A percentile compares a stretch with the other conserved stretches of the same genome.
These are phyloP conservation scores for Prenolepis imparis DNA, from an alignment of 2,888 invertebrate genomes.

Conservation along the genomic window DNA sequence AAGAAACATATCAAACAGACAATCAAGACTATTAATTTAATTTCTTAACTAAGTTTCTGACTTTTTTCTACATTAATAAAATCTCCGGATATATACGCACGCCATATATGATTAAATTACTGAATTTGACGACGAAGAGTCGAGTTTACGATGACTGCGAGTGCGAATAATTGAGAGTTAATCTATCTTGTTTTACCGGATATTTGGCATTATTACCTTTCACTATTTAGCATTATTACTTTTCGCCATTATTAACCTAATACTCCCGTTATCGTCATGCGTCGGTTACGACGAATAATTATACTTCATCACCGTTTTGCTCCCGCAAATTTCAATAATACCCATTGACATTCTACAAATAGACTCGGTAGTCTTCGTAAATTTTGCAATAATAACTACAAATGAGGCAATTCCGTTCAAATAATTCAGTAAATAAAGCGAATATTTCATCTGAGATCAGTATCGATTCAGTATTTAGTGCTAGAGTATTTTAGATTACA, in stretches of 20 bases:
- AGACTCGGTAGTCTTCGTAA: neutral
- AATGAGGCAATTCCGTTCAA: neutral
- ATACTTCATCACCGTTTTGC: conserved; percentile 17
- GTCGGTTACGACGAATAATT: conserved; percentile 16
- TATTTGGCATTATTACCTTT: conserved; percentile 45
- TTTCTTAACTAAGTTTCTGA: neutral
- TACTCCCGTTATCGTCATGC: conserved; percentile 2
- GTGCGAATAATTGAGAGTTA: conserved; percentile 19
- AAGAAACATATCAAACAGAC: neutral
- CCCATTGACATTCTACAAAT: conserved; percentile 12
- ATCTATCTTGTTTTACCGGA: conserved; percentile 36
- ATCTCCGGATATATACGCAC: neutral
- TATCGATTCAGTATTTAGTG: neutral
- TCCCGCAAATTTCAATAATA: conserved; percentile 15
- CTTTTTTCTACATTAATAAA: neutral
- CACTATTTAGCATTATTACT: too few relatives aligned
- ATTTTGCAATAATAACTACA: conserved; percentile 27
- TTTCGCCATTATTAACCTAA: conserved; percentile 23
- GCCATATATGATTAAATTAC: conserved; percentile 18
- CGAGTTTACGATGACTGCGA: neutral
- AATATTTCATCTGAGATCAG: neutral
- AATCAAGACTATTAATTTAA: neutral
- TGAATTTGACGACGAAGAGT: conserved; percentile 5
- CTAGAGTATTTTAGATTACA: neutral
- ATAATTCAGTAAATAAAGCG: neutral